phyloP scores from a whole-genome alignment of 2,888 invertebrate genomes.

The Lypha dubia region DNA sequence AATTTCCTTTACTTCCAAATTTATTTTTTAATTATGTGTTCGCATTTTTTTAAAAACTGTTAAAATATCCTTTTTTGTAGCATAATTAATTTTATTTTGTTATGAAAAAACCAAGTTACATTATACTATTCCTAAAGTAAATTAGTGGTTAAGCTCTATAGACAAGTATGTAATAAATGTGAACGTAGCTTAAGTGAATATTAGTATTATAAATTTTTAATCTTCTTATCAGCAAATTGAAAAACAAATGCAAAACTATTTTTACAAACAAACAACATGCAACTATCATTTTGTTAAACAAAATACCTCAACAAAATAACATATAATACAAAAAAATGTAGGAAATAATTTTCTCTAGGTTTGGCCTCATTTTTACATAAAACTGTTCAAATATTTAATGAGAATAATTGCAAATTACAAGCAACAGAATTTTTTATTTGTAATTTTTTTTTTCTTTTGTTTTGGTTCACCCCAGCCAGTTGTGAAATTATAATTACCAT shows the following conservation, averaged over 20 bases:
- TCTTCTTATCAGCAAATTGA: not conserved
- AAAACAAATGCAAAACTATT: not conserved
- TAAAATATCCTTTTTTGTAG: too few relatives aligned
- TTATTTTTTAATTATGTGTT: too few relatives aligned
- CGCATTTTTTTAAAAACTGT: too few relatives aligned
- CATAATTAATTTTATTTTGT: too few relatives aligned
- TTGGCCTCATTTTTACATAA: not conserved
- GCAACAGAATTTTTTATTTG: not conserved
- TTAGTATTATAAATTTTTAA: slow-evolving; percentile 10
- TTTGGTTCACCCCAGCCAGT: not conserved
- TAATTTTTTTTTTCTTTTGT: too few relatives aligned
- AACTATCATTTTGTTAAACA: not conserved
- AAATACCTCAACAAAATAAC: too few relatives aligned
- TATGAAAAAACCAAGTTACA: too few relatives aligned
- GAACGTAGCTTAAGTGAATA: not conserved
- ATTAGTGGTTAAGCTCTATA: too few relatives aligned
- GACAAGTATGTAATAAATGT: too few relatives aligned
- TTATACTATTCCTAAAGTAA: too few relatives aligned
- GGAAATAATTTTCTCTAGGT: not conserved
- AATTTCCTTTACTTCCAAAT: too few relatives aligned
- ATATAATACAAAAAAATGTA: not conserved
- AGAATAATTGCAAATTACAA: not conserved
- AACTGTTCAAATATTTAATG: slow-evolving; percentile 38
- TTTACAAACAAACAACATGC: not conserved
- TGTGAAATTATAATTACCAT: slow-evolving; percentile 62